Base-by-base conservation (phyloP, 2,113 vertebrate genomes). In the Dryoscopus gambensis region DNA sequence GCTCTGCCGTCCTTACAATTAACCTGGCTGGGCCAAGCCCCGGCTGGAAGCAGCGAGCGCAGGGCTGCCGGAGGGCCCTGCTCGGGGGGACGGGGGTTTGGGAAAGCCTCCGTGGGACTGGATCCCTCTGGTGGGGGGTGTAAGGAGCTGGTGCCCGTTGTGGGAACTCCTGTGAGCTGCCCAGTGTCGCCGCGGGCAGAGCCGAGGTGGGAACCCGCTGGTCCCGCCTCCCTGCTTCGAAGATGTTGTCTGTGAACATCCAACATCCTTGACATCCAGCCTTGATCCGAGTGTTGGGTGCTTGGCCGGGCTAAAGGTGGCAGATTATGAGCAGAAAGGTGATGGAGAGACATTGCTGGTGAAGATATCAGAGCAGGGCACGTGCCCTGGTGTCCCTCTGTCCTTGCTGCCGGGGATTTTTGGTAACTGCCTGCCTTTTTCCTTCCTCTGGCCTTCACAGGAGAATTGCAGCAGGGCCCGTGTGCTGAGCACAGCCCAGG, bases 21-120 rank as follows among this genome's bases (percentile, higher is more conserved):
- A 55, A 59, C 68, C 70, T 27, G 25, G 76, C 64, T 4, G 50
- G 68, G 64, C 64, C 3, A 77, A 93, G 67, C 17, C 22, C 37
- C 0, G 5, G 35, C 21, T 1, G 1, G 83, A 22, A 23, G 47
- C 2, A 11, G 42, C 0, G 3, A 53, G 31, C 0, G 0, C 0
- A 2, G 20, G n/a, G 77, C 46, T 21, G 13, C 0, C 0, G 78
- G 57, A 64, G 17, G 39, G 62, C 13, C 93, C 11, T 37, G 53
- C 39, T 31, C 40, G 0, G 10, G 30, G 23, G 60, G 3, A 2
- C 2, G 11, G 13, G 30, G 17, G 2, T 31, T n/a, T 69, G 76
- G 59, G 69, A 50, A 30, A 65, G 15, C 5, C 31, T 39, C 1
- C 0, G 0, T 9, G 27, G 50, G 22, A 27, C 39, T 8, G 18